These are phyloP conservation scores for Petromus typicus DNA, from an alignment of 2,113 vertebrate species.

Conservation along the genomic window DNA sequence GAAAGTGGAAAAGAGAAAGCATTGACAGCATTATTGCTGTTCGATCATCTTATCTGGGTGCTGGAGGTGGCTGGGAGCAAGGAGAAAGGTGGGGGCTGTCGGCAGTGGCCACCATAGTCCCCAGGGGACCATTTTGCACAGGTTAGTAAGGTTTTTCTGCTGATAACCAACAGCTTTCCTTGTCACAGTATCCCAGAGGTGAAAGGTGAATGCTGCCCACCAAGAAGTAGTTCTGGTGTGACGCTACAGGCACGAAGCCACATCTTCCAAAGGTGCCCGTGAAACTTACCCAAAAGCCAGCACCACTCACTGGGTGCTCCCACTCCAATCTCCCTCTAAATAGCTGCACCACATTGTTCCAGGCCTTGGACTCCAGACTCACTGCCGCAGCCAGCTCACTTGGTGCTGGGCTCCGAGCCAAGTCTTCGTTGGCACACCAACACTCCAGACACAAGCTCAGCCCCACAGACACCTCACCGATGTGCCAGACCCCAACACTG, in stretches of 20 bases:
- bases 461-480: too few relatives aligned
- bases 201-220: neutral
- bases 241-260: neutral
- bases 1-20: neutral
- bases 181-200: neutral
- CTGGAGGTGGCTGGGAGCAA: neutral
- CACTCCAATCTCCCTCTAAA: neutral
- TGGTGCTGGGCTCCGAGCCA: neutral
- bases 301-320: neutral
- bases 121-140: too few relatives aligned
- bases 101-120: neutral
- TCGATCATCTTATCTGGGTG: neutral
- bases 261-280: neutral
- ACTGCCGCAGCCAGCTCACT: too few relatives aligned
- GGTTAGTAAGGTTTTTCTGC: too few relatives aligned
- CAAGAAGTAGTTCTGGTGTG: neutral
- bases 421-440: too few relatives aligned
- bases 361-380: neutral
- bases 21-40: neutral
- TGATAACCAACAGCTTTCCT: neutral
- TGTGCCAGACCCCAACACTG: neutral
- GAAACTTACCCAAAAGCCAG: neutral
- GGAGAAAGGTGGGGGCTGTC: neutral
- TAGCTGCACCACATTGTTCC: neutral
- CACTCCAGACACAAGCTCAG: neutral